These are phyloP conservation scores for Cryptoprocta ferox DNA, from an alignment of 2,797 vertebrate genomes.

Conservation along the genomic window DNA sequence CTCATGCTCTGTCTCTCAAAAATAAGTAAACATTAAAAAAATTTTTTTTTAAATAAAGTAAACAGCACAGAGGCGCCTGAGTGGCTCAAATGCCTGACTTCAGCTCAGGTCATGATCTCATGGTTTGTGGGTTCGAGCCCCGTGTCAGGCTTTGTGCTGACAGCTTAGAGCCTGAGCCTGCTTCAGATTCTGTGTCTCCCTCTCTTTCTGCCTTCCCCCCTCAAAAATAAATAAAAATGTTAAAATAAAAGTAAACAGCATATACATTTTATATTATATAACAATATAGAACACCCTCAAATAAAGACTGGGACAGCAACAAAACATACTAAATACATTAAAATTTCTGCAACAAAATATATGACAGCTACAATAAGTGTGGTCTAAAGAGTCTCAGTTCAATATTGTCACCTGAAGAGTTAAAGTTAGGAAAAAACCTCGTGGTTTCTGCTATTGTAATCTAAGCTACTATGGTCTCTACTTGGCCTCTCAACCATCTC, in stretches of 20 bases:
- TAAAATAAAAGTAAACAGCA: not conserved
- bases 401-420: not conserved
- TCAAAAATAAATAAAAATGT: too few relatives aligned
- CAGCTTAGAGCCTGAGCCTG: too few relatives aligned
- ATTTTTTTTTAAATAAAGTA: too few relatives aligned
- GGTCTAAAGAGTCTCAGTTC: not conserved
- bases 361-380: not conserved
- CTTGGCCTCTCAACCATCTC: not conserved
- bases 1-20: too few relatives aligned
- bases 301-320: not conserved
- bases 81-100: too few relatives aligned
- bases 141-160: too few relatives aligned
- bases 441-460: not conserved
- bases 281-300: not conserved
- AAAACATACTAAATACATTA: constrained; percentile 3
- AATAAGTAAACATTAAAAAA: too few relatives aligned
- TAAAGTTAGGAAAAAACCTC: not conserved
- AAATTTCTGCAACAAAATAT: constrained; percentile 4
- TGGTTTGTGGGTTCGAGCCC: too few relatives aligned
- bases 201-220: too few relatives aligned
- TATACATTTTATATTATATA: not conserved
- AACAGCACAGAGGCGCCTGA: too few relatives aligned
- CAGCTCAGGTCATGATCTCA: too few relatives aligned
- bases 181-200: too few relatives aligned
- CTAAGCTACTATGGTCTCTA: not conserved